Percentiles rank a stretch among this genome's conserved stretches.
phyloP scores from a whole-genome alignment of 2,888 invertebrate genomes.

The Rhogogaster chlorosoma region DNA sequence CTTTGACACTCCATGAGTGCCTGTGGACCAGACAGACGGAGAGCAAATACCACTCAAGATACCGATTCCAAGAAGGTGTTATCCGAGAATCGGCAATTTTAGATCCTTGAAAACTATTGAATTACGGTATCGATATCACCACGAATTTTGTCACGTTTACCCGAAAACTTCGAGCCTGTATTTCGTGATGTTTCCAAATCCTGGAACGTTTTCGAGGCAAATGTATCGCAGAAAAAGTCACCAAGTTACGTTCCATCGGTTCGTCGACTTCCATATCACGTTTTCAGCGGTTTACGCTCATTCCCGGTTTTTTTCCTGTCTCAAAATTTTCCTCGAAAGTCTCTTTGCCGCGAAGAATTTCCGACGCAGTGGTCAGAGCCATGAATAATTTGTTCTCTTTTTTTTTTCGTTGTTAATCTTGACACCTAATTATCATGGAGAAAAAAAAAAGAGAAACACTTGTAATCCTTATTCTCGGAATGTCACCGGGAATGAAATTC shows the following conservation, averaged over 20 bases:
- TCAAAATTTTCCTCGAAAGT: background rate
- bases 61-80: slow-evolving; percentile 25
- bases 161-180: background rate
- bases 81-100: slow-evolving; percentile 25
- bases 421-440: background rate
- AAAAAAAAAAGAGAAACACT: background rate
- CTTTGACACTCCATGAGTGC: slow-evolving; percentile 39
- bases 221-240: background rate
- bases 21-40: slow-evolving; percentile 41
- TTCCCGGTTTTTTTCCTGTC: background rate
- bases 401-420: background rate
- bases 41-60: slow-evolving; percentile 39
- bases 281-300: background rate
- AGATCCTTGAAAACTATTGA: background rate
- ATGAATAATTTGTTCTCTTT: background rate
- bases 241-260: background rate
- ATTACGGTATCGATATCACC: slow-evolving; percentile 2
- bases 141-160: background rate
- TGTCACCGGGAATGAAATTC: background rate
- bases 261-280: background rate
- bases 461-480: background rate
- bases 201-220: background rate
- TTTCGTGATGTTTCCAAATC: background rate
- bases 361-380: background rate
- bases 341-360: background rate